phyloP scores from a whole-genome alignment of 2,888 invertebrate genomes.

The Hemithea aestivaria region DNA sequence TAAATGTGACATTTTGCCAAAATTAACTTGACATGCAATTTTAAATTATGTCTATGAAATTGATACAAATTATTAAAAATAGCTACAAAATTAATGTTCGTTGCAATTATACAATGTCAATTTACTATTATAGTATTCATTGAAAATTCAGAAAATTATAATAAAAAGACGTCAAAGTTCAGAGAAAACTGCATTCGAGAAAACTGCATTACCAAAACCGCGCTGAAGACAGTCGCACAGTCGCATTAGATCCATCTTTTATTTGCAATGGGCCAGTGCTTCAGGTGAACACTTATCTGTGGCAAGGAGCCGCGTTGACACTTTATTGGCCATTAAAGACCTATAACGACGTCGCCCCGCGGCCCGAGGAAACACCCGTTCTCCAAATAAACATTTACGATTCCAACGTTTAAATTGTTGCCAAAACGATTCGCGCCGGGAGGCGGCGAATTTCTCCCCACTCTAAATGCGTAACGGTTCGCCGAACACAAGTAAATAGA shows the following conservation, averaged over 20 bases:
- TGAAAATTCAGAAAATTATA: too few relatives aligned
- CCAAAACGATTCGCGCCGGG: conserved; percentile 66
- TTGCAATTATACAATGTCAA: too few relatives aligned
- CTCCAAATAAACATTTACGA: conserved; percentile 75
- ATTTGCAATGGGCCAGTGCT: conserved; percentile 31
- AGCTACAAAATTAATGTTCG: too few relatives aligned
- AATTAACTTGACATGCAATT: too few relatives aligned
- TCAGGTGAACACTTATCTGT: conserved; percentile 63
- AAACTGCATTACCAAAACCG: conserved; percentile 19
- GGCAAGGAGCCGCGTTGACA: conserved; percentile 59
- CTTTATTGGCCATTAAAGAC: conserved; percentile 74
- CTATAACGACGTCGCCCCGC: conserved; percentile 67
- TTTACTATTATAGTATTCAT: too few relatives aligned
- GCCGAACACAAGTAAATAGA: conserved; percentile 69
- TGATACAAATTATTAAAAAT: too few relatives aligned
- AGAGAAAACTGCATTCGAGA: too few relatives aligned
- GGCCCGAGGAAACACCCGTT: conserved; percentile 54
- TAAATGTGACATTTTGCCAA: too few relatives aligned
- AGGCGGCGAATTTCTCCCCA: conserved; percentile 50
- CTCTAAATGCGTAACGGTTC: conserved; percentile 67
- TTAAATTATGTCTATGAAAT: too few relatives aligned
- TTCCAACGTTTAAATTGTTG: conserved; percentile 70
- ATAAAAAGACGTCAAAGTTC: too few relatives aligned
- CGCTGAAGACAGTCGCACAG: conserved; percentile 18
- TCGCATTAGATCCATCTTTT: conserved; percentile 21